Conservation (phyloP, 1,140 invertebrate genomes). For the Brachionus rotundiformis region DNA sequence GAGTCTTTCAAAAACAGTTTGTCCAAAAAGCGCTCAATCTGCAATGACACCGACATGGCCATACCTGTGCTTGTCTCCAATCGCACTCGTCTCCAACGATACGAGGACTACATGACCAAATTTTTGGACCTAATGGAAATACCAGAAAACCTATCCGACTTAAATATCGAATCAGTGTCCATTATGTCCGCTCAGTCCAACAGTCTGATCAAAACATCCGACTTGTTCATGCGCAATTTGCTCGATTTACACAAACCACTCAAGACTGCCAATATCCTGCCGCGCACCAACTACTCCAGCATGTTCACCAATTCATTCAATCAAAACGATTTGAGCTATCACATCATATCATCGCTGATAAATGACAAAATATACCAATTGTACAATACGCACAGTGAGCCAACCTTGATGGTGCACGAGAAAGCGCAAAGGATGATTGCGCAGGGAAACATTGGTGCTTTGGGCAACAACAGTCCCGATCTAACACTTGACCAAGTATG, state of each 20-base stretch:
- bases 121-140: constrained; percentile 17
- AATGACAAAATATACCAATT: constrained; percentile 49
- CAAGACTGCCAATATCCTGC: not conserved
- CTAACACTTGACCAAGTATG: not conserved
- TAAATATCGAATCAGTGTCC: not conserved
- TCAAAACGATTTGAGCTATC: constrained; percentile 27
- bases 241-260: constrained; percentile 28
- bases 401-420: not conserved
- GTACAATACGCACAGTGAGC: constrained; percentile 36
- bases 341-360: constrained; percentile 33
- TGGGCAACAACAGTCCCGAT: constrained; percentile 11
- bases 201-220: not conserved
- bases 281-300: constrained; percentile 1
- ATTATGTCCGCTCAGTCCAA: not conserved
- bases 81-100: not conserved
- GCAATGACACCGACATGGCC: too few relatives aligned
- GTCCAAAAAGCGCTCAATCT: not conserved
- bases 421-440: constrained; percentile 23
- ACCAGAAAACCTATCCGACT: not conserved
- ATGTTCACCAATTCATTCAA: constrained; percentile 33
- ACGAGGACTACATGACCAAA: constrained; percentile 45
- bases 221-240: constrained; percentile 27
- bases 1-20: not conserved
- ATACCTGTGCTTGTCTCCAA: not conserved
- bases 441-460: not conserved